Percentiles rank a stretch among this genome's conserved stretches.
Conservation (phyloP, 2,113 vertebrate species). For the Marmota flaviventris region DNA sequence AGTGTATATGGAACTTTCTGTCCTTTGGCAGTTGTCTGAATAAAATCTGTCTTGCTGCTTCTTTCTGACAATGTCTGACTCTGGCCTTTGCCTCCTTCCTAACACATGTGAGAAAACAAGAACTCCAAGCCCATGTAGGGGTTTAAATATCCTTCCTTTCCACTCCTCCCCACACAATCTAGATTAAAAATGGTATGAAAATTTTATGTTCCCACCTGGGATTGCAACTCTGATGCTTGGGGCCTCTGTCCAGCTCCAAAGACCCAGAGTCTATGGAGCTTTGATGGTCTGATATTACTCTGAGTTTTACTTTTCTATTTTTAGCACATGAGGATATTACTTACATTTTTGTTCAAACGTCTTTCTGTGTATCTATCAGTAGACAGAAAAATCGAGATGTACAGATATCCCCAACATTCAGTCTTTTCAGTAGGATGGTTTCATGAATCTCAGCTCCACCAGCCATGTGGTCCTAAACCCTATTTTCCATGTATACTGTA, state of each 20-base stretch:
- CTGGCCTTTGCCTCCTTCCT: accelerated
- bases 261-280: background rate
- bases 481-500: background rate
- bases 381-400: background rate
- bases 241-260: background rate
- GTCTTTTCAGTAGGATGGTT: background rate
- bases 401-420: background rate
- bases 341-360: background rate
- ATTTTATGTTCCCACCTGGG: too few species aligned
- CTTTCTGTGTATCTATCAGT: background rate
- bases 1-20: background rate
- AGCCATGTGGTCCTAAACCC: background rate
- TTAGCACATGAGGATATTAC: background rate
- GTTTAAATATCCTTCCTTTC: background rate
- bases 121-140: accelerated
- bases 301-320: background rate
- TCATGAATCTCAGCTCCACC: background rate
- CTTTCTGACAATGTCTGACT: background rate
- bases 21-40: background rate
- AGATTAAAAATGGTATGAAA: background rate
- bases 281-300: accelerated
- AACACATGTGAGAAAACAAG: accelerated
- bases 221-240: background rate
- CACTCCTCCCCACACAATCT: too few species aligned
- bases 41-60: too few species aligned